A percentile compares a stretch with the other conserved stretches of the same genome.
These are phyloP conservation scores for Ibycter americanus DNA, from an alignment of 2,797 vertebrate species.

Conservation along the genomic window DNA sequence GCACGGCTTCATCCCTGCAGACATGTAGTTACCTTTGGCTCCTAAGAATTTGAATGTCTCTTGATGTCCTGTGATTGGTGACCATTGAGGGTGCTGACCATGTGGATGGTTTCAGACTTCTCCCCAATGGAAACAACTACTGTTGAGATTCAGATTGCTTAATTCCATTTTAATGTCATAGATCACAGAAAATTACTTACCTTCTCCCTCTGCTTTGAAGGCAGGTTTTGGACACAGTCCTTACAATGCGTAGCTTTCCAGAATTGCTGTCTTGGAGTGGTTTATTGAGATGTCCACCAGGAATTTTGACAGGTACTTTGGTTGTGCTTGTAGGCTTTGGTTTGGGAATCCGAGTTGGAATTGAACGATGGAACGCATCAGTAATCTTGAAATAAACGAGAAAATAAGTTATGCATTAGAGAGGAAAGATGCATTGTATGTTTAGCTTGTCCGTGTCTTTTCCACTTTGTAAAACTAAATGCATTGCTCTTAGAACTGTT, in stretches of 20 bases:
- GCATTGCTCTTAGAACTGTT: not conserved
- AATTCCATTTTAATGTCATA: not conserved
- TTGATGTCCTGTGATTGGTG: not conserved
- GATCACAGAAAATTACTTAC: slow-evolving; percentile 41
- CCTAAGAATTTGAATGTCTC: not conserved
- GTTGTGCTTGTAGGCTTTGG: slow-evolving; percentile 79
- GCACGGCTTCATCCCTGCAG: not conserved
- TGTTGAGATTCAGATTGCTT: not conserved
- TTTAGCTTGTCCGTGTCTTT: not conserved
- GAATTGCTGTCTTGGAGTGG: slow-evolving; percentile 46
- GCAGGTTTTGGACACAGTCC: slow-evolving; percentile 68
- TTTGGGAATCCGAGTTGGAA: slow-evolving; percentile 89
- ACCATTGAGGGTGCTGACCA: not conserved
- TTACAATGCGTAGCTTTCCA: slow-evolving; percentile 65
- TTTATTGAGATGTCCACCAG: slow-evolving; percentile 48
- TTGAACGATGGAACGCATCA: slow-evolving; percentile 79
- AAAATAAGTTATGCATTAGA: not conserved
- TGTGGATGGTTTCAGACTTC: not conserved
- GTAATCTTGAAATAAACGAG: slow-evolving; percentile 81
- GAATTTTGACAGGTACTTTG: slow-evolving; percentile 71
- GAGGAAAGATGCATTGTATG: not conserved
- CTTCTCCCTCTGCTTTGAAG: slow-evolving; percentile 73
- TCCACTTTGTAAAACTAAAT: not conserved
- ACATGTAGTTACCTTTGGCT: not conserved
- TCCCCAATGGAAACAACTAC: not conserved